These are phyloP conservation scores for Rhadinocentrus ornatus DNA, from an alignment of 2,797 vertebrate genomes.

Conservation along the genomic window DNA sequence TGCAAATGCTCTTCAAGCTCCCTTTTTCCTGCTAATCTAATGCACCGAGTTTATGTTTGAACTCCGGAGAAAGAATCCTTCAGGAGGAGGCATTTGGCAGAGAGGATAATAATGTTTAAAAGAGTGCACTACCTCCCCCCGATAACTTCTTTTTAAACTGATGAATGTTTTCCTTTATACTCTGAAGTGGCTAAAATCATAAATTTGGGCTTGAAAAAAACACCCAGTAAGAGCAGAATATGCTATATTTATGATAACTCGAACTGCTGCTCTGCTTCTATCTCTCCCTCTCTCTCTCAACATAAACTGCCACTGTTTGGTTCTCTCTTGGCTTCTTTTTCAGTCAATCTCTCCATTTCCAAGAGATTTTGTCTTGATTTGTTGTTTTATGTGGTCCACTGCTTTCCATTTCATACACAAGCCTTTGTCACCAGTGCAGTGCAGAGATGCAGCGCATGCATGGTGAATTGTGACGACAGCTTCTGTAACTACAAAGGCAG, in stretches of 20 bases:
- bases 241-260: constrained; percentile 38
- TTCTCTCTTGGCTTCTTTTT: constrained; percentile 14
- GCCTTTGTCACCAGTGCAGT: constrained; percentile 18
- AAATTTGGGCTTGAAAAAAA: constrained; percentile 44
- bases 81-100: constrained; percentile 48
- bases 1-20: constrained; percentile 53
- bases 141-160: constrained; percentile 62
- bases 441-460: constrained; percentile 28
- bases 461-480: constrained; percentile 13
- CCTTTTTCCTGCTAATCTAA: constrained; percentile 71
- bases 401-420: constrained; percentile 46
- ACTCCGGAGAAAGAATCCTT: constrained; percentile 39
- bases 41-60: constrained; percentile 60
- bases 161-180: constrained; percentile 54
- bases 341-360: constrained; percentile 8
- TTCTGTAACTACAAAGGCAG: not conserved
- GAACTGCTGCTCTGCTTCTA: constrained; percentile 29
- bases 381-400: constrained; percentile 25
- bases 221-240: constrained; percentile 36
- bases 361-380: constrained; percentile 21
- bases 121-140: constrained; percentile 50
- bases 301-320: constrained; percentile 22
- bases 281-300: constrained; percentile 28
- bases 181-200: constrained; percentile 57
- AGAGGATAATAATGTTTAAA: constrained; percentile 65